These are phyloP conservation scores for Eupithecia subumbrata DNA, from an alignment of 2,888 invertebrate species.

Conservation along the genomic window DNA sequence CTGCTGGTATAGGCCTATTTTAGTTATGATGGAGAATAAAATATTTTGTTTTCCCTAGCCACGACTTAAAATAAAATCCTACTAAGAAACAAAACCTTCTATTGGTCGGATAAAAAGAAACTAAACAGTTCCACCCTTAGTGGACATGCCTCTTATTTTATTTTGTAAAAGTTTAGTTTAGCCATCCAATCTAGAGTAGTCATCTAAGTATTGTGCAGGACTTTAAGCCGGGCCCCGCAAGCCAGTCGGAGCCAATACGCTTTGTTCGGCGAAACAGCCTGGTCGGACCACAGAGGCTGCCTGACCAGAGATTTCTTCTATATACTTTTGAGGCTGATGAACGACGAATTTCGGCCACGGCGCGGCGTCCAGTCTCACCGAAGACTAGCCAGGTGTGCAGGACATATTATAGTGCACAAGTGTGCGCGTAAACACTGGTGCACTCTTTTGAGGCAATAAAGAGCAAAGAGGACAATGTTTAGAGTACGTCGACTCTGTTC, in stretches of 20 bases:
- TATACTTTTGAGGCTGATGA: background rate
- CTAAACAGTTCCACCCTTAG: background rate
- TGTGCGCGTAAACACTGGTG: no score
- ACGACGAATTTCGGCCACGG: no score
- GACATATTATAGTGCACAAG: no score
- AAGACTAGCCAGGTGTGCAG: no score
- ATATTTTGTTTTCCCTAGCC: background rate
- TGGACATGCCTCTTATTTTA: background rate
- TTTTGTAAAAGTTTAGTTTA: conserved; percentile 20
- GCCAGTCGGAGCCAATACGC: conserved; percentile 27
- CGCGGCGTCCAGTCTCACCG: no score
- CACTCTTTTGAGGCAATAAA: no score
- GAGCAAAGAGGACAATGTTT: no score
- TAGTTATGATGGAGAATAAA: no score
- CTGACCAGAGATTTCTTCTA: background rate
- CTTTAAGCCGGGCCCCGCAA: conserved; percentile 28
- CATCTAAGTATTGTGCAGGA: conserved; percentile 30
- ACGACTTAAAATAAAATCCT: background rate
- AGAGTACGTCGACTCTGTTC: no score
- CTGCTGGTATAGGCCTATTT: no score
- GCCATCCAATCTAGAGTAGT: conserved; percentile 17
- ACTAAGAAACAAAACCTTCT: background rate
- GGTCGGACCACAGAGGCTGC: background rate
- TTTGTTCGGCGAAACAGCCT: conserved; percentile 40
- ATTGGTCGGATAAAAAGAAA: background rate